Conservation (phyloP, 1,140 invertebrate genomes). For the Atopsyche davidsoni region DNA sequence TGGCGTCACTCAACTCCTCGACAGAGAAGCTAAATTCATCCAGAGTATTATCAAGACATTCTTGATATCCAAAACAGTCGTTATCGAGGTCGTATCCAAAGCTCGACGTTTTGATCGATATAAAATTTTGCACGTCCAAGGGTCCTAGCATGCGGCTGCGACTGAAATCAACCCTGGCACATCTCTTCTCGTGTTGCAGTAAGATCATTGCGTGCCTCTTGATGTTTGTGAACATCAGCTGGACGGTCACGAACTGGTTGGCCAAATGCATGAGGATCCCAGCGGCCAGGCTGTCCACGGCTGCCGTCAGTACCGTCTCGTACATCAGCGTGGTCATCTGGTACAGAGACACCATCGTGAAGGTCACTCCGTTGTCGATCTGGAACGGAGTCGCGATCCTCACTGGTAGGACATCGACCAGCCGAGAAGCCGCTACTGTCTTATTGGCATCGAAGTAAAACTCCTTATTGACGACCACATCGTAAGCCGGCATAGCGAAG, state of each 20-base stretch:
- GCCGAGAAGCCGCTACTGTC: not conserved
- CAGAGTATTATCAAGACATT: too few species aligned
- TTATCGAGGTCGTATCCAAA: too few species aligned
- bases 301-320: not conserved
- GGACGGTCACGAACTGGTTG: conserved; percentile 1
- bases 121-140: too few species aligned
- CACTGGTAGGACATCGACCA: not conserved
- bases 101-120: too few species aligned
- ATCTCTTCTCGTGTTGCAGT: not conserved
- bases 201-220: not conserved
- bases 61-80: too few species aligned
- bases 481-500: not conserved
- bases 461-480: not conserved
- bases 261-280: conserved; percentile 4
- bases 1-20: not conserved
- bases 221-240: conserved; percentile 1
- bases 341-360: not conserved
- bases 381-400: not conserved
- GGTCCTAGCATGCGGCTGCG: too few species aligned
- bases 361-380: not conserved
- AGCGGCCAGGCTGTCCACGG: not conserved
- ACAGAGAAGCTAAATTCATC: too few species aligned
- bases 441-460: not conserved
- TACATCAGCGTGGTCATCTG: not conserved
- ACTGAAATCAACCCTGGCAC: too few species aligned